Percentiles rank a stretch among this genome's conserved stretches.
Conservation (phyloP, 2,888 invertebrate genomes). For the Tetranychus piercei region DNA sequence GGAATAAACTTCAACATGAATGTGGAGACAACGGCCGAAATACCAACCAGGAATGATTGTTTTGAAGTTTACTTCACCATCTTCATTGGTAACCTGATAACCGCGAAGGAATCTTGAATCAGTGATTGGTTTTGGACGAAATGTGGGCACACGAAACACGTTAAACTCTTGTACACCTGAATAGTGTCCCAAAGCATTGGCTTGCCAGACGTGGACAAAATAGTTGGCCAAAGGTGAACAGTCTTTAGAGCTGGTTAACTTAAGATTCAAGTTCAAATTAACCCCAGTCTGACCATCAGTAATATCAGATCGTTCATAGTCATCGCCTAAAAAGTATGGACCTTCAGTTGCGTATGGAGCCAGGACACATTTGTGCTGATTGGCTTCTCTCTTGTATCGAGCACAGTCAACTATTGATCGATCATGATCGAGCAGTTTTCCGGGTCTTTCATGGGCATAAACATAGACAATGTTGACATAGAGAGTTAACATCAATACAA, state of each 20-base stretch:
- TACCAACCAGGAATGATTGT: conserved; percentile 19
- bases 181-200: not conserved
- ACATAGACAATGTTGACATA: too few species aligned
- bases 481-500: too few species aligned
- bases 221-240: not conserved
- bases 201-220: not conserved
- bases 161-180: not conserved
- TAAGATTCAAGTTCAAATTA: not conserved
- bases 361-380: not conserved
- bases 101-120: conserved; percentile 18
- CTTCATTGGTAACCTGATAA: conserved; percentile 16
- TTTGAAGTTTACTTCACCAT: conserved; percentile 15
- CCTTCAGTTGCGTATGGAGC: conserved; percentile 3
- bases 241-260: not conserved
- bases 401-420: not conserved
- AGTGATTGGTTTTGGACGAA: conserved; percentile 2
- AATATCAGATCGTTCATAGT: not conserved
- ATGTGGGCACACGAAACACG: not conserved
- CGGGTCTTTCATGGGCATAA: not conserved
- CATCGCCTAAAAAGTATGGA: not conserved
- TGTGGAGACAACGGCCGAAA: not conserved
- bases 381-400: not conserved
- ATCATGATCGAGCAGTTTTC: not conserved
- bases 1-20: conserved; percentile 8
- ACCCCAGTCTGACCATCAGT: conserved; percentile 5